Evolutionary conservation across 2,888 invertebrate species (phyloP).

Genomic region (Nowickia ferox): DNA sequence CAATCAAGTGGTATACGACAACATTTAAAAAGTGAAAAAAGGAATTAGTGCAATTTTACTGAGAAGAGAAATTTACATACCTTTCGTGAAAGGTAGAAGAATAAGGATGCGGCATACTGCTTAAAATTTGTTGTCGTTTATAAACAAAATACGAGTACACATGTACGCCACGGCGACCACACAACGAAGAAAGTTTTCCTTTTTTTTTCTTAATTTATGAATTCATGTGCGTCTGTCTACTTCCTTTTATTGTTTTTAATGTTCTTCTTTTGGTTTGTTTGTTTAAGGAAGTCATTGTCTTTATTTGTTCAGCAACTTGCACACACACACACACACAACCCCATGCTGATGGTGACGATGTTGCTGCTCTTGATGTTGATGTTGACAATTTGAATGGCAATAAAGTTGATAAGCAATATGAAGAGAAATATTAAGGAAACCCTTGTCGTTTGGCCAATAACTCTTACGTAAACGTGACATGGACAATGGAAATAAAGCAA

Average conservation of each 20-base stretch:
- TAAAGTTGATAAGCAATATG: conserved; percentile 31
- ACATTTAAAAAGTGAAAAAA: conserved; percentile 1
- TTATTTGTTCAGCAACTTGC: conserved; percentile 34
- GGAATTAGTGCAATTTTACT: conserved; percentile 24
- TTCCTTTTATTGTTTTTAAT: background rate
- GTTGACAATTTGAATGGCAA: conserved; percentile 13
- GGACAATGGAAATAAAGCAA: conserved; percentile 20
- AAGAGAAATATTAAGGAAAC: conserved; percentile 36
- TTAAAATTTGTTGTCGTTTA: background rate
- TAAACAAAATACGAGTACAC: background rate
- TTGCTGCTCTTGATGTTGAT: background rate
- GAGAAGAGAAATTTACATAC: conserved; percentile 44
- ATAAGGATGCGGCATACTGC: background rate
- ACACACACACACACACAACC: background rate
- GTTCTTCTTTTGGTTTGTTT: background rate
- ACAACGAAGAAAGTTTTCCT: background rate
- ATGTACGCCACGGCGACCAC: background rate
- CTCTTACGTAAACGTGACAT: background rate
- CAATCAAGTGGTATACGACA: conserved; percentile 12
- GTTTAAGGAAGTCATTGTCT: conserved; percentile 40
- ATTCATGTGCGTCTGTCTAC: background rate
- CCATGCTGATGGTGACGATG: background rate
- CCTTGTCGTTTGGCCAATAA: conserved; percentile 40
- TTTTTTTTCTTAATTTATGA: background rate
- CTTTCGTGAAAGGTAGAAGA: conserved; percentile 16